Conservation (phyloP, 2,888 invertebrate genomes). For the Drosophila greeni region DNA sequence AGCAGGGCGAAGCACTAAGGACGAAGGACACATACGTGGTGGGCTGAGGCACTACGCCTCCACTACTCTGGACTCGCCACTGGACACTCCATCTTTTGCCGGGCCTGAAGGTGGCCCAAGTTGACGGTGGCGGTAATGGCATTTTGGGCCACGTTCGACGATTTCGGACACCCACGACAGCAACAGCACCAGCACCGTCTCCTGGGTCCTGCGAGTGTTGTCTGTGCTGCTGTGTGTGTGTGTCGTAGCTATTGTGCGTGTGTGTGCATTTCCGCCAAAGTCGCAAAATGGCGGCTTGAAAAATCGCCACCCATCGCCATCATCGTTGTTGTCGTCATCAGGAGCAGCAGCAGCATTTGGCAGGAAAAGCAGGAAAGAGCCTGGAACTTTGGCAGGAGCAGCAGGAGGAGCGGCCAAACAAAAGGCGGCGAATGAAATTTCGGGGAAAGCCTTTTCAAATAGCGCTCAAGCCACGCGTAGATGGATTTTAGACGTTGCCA, state of each 20-base stretch:
- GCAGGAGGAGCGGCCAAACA: conserved; percentile 27
- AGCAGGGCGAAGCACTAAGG: conserved; percentile 19
- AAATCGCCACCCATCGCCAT: conserved; percentile 50
- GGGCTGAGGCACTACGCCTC: conserved; percentile 8
- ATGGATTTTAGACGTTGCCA: conserved; percentile 43
- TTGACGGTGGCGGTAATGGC: conserved; percentile 72
- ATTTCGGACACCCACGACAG: conserved; percentile 62
- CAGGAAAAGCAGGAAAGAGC: conserved; percentile 23
- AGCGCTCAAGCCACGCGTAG: conserved; percentile 44
- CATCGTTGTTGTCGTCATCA: conserved; percentile 19
- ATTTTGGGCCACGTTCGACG: conserved; percentile 69
- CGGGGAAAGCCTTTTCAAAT: conserved; percentile 49
- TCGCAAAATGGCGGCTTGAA: conserved; percentile 73
- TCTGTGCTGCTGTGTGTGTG: conserved; percentile 22
- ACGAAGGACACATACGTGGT: conserved; percentile 1
- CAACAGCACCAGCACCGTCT: conserved; percentile 35
- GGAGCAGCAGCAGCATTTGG: conserved; percentile 12
- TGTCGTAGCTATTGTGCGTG: conserved; percentile 26
- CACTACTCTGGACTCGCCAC: conserved; percentile 12
- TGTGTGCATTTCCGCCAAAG: conserved; percentile 62
- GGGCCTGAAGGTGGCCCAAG: conserved; percentile 50
- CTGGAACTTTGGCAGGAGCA: conserved; percentile 39
- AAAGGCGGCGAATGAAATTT: conserved; percentile 67
- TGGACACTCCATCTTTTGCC: conserved; percentile 60
- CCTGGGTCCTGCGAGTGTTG: conserved; percentile 18